These are phyloP conservation scores for Megalops atlanticus DNA, from an alignment of 2,113 vertebrate genomes.

Conservation along the genomic window DNA sequence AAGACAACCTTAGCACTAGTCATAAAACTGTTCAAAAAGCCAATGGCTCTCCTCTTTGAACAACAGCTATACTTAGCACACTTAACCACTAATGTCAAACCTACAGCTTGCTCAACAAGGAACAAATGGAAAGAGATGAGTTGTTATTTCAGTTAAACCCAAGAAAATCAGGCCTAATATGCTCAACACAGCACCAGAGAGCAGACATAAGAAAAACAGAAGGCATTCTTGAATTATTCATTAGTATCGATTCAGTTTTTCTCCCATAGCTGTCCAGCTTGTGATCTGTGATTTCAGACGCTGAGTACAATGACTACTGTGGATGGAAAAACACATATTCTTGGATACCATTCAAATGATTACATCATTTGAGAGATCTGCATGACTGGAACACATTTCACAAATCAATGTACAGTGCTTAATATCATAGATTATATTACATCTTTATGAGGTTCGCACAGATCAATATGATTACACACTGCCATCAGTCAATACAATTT, in stretches of 20 bases:
- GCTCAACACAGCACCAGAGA: conserved; percentile 1
- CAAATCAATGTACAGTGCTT: neutral
- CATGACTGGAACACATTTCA: neutral
- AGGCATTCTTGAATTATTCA: conserved; percentile 34
- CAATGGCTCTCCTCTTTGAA: too few species aligned
- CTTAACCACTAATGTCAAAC: too few species aligned
- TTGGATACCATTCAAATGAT: neutral
- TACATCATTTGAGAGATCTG: neutral
- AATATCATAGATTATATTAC: neutral
- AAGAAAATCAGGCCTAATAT: too few species aligned
- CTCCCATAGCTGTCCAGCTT: neutral
- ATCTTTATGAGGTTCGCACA: too few species aligned
- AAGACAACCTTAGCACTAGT: too few species aligned
- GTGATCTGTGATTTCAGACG: neutral
- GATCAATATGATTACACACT: too few species aligned
- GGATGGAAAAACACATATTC: conserved; percentile 21
- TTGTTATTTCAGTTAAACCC: neutral
- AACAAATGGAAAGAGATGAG: conserved; percentile 44
- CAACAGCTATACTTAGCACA: too few species aligned
- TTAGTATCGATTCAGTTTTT: conserved; percentile 21
- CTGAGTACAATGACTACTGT: neutral
- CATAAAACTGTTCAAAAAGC: too few species aligned
- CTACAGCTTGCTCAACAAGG: too few species aligned
- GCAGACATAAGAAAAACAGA: neutral
- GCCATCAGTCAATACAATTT: too few species aligned